Evolutionary conservation across 2,888 invertebrate genomes (phyloP).

Genomic region (Leptinotarsa tumamoca): DNA sequence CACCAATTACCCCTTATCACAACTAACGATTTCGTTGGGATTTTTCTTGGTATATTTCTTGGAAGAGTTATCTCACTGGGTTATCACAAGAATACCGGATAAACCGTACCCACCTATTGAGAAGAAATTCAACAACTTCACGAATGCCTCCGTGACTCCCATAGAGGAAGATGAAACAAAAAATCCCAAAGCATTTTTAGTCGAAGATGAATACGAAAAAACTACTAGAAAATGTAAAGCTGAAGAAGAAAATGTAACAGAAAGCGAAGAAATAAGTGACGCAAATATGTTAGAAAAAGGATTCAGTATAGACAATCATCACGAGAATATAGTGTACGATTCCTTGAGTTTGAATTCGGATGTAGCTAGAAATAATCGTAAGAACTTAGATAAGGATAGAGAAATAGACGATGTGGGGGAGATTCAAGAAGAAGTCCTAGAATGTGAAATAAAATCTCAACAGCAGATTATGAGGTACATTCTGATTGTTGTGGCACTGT

Average conservation of each 20-base stretch:
- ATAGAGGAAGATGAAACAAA: constrained; percentile 38
- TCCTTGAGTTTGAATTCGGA: constrained; percentile 48
- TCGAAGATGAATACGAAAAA: constrained; percentile 46
- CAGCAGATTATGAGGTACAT: constrained; percentile 64
- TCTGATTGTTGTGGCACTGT: constrained; percentile 67
- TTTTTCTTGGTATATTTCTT: constrained; percentile 71
- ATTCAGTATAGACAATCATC: constrained; percentile 39
- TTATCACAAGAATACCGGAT: constrained; percentile 56
- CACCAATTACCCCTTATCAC: constrained; percentile 66
- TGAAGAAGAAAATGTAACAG: constrained; percentile 26
- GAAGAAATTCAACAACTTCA: constrained; percentile 40
- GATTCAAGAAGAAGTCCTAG: constrained; percentile 36
- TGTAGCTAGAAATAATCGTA: constrained; percentile 50
- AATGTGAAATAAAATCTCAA: constrained; percentile 51
- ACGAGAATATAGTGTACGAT: constrained; percentile 42
- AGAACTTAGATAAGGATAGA: constrained; percentile 45
- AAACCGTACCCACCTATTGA: constrained; percentile 42
- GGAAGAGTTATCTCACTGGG: constrained; percentile 68
- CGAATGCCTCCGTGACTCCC: constrained; percentile 37
- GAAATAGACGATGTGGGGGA: constrained; percentile 32
- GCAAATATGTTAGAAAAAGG: constrained; percentile 31
- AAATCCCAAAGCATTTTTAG: constrained; percentile 35
- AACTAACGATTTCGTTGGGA: constrained; percentile 68
- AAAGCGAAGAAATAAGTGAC: constrained; percentile 32
- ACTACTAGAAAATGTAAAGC: constrained; percentile 33